Percentiles rank a stretch among this genome's conserved stretches.
phyloP scores from a whole-genome alignment of 2,797 vertebrate species.

The Aotus griseimembra region DNA sequence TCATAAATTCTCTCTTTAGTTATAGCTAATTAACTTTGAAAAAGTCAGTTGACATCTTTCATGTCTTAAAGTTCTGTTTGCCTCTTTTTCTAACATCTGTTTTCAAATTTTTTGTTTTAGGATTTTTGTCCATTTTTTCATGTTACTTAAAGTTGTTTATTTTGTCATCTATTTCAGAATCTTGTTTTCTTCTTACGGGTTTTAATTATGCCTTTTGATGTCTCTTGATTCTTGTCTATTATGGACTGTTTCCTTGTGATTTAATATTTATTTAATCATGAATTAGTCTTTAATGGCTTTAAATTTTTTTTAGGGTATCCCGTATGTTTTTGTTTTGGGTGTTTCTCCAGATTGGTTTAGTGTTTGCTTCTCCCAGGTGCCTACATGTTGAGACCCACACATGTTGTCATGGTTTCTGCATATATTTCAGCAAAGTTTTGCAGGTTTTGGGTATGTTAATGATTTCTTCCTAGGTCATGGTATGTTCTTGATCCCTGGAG shows the following conservation, averaged over 20 bases:
- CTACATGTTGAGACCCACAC: background rate
- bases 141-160: background rate
- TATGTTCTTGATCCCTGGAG: background rate
- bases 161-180: background rate
- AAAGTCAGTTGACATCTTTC: background rate
- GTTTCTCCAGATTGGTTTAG: background rate
- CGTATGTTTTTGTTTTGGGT: background rate
- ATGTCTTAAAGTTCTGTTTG: background rate
- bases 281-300: background rate
- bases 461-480: background rate
- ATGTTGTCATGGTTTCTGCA: background rate
- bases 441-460: background rate
- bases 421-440: background rate
- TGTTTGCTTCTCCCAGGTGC: background rate
- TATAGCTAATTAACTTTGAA: background rate
- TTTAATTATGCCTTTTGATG: background rate
- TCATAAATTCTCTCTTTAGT: background rate
- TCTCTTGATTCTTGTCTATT: background rate
- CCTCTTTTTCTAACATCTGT: background rate
- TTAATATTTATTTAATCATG: background rate
- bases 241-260: background rate
- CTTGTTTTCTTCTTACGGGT: background rate
- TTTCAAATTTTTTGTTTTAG: background rate
- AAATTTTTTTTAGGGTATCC: background rate
- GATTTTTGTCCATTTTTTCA: background rate